Conservation (phyloP, 2,113 vertebrate species). For the Hepsetus odoe region DNA sequence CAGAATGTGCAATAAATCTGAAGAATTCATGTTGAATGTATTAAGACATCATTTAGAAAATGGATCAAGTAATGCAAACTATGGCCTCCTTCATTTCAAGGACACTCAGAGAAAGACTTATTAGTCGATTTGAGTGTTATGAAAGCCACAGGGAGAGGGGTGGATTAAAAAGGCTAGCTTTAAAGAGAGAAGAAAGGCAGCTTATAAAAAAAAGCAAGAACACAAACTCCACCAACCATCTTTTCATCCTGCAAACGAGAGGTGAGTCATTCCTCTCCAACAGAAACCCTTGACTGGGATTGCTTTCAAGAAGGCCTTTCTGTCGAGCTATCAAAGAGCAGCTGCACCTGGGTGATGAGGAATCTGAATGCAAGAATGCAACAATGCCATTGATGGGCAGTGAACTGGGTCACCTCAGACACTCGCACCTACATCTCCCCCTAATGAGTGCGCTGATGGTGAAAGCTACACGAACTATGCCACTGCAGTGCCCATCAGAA, state of each 20-base stretch:
- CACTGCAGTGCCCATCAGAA: conserved; percentile 17
- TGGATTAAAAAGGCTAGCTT: conserved; percentile 39
- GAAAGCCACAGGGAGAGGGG: conserved; percentile 35
- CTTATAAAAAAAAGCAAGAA: conserved; percentile 37
- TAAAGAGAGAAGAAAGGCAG: conserved; percentile 44
- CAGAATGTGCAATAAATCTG: conserved; percentile 38
- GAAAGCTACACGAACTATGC: conserved; percentile 19
- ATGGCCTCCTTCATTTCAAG: conserved; percentile 40
- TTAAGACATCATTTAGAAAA: conserved; percentile 43
- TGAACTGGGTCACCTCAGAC: conserved; percentile 39
- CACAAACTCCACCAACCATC: conserved; percentile 50
- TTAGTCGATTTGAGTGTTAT: conserved; percentile 39
- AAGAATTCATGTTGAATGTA: conserved; percentile 41
- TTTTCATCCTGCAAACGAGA: conserved; percentile 52
- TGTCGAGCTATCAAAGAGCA: conserved; percentile 50
- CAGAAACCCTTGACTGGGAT: conserved; percentile 55
- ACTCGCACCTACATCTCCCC: conserved; percentile 35
- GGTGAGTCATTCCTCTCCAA: conserved; percentile 59
- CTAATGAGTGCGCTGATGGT: conserved; percentile 50
- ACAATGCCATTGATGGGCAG: conserved; percentile 37
- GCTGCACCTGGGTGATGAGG: conserved; percentile 45
- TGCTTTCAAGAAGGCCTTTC: conserved; percentile 55
- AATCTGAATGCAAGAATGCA: conserved; percentile 46
- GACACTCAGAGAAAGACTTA: conserved; percentile 41
- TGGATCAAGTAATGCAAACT: conserved; percentile 24